These are phyloP conservation scores for Plemyria rubiginata DNA, from an alignment of 2,888 invertebrate genomes.

Conservation along the genomic window DNA sequence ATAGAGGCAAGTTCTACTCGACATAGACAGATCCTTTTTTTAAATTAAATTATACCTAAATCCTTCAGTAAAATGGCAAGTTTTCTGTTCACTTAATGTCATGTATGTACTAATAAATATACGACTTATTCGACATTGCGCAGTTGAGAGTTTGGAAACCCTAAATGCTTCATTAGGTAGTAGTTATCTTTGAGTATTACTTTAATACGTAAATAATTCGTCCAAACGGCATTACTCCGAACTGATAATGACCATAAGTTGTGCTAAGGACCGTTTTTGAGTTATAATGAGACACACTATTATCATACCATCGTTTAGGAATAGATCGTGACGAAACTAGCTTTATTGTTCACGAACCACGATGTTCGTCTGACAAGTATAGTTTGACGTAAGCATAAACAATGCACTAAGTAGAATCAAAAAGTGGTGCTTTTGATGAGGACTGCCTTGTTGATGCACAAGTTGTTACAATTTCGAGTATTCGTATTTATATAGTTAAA, in stretches of 20 bases:
- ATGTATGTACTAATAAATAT: conserved; percentile 14
- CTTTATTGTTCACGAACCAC: neutral
- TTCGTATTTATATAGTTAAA: conserved; percentile 7
- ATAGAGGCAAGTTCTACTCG: conserved; percentile 60
- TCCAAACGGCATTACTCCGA: conserved; percentile 1
- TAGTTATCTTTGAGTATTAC: conserved; percentile 22
- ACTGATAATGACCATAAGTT: neutral
- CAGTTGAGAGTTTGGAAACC: neutral
- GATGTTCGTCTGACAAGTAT: neutral
- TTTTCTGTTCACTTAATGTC: conserved; percentile 19
- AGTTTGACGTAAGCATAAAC: neutral
- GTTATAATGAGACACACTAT: neutral
- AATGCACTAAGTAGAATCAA: neutral
- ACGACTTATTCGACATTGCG: conserved; percentile 6
- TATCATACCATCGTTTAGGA: neutral
- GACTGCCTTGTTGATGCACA: neutral
- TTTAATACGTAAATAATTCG: neutral
- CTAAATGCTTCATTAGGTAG: no score
- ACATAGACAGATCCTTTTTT: conserved; percentile 45
- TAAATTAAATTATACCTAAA: neutral
- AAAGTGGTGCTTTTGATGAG: neutral
- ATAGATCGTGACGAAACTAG: neutral
- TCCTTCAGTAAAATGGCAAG: conserved; percentile 33
- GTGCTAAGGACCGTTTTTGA: neutral
- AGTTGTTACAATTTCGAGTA: neutral